Conservation (phyloP, 2,888 invertebrate species). For the Chrysolina oricalcia region DNA sequence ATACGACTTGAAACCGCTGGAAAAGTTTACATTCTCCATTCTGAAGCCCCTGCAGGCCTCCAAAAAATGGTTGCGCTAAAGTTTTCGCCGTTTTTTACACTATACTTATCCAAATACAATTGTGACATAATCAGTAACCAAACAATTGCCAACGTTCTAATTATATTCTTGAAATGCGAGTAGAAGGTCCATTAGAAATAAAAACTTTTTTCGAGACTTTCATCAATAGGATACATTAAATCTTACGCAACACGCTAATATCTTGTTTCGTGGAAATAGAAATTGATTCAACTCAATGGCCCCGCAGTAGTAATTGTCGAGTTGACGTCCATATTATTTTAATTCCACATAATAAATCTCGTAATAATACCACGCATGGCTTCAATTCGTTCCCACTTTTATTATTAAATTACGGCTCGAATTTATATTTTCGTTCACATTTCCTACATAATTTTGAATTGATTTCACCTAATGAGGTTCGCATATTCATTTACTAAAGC, state of each 20-base stretch:
- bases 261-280: slow-evolving; percentile 33
- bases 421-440: slow-evolving; percentile 31
- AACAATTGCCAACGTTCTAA: background rate
- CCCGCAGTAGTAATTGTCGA: slow-evolving; percentile 39
- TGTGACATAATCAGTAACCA: background rate
- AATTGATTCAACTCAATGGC: slow-evolving; percentile 24
- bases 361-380: slow-evolving; percentile 48
- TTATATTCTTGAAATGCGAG: background rate
- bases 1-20: no score
- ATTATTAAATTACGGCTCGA: slow-evolving; percentile 45
- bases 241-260: slow-evolving; percentile 28
- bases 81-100: no score
- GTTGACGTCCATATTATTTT: slow-evolving; percentile 46
- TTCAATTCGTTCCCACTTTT: slow-evolving; percentile 43
- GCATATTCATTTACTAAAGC: slow-evolving; percentile 19
- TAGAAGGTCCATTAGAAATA: background rate
- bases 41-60: no score
- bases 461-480: slow-evolving; percentile 40
- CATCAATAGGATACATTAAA: slow-evolving; percentile 19
- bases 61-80: no score
- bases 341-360: slow-evolving; percentile 47
- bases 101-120: no score
- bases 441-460: slow-evolving; percentile 40
- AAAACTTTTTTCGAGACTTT: background rate
- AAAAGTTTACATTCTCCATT: no score